phyloP scores from a whole-genome alignment of 1,140 invertebrate genomes.

The Trachymyrmex cornetzi region DNA sequence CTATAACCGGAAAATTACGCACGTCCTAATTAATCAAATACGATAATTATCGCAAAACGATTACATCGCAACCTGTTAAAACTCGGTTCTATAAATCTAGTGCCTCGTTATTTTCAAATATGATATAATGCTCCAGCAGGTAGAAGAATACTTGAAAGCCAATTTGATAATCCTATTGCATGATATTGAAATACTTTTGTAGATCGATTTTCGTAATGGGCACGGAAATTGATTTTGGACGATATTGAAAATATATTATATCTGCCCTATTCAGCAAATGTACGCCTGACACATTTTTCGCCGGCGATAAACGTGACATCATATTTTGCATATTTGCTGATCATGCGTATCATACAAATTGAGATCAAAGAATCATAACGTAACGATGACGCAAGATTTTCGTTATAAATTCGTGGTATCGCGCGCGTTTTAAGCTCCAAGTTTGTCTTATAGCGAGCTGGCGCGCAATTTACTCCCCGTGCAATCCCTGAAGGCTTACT shows the following conservation, averaged over 20 bases:
- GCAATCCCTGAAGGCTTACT: constrained; percentile 30
- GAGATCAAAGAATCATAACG: constrained; percentile 54
- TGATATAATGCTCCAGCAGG: neutral
- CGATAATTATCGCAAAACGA: neutral
- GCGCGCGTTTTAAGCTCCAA: constrained; percentile 13
- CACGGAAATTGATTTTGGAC: neutral
- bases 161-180: neutral
- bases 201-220: neutral
- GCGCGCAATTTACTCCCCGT: constrained; percentile 16
- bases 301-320: neutral
- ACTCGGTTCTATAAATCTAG: neutral
- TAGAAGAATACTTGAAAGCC: neutral
- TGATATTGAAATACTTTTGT: constrained; percentile 8
- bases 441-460: constrained; percentile 30
- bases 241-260: constrained; percentile 9
- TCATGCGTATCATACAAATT: neutral
- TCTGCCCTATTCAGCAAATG: neutral
- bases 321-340: constrained; percentile 14
- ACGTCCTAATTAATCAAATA: constrained; percentile 5
- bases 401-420: neutral
- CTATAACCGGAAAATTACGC: neutral
- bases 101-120: neutral
- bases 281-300: neutral
- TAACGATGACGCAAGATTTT: neutral
- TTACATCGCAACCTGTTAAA: neutral